Evolutionary conservation across 2,888 invertebrate genomes (phyloP).

Genomic region (Alentia gelatinosa): DNA sequence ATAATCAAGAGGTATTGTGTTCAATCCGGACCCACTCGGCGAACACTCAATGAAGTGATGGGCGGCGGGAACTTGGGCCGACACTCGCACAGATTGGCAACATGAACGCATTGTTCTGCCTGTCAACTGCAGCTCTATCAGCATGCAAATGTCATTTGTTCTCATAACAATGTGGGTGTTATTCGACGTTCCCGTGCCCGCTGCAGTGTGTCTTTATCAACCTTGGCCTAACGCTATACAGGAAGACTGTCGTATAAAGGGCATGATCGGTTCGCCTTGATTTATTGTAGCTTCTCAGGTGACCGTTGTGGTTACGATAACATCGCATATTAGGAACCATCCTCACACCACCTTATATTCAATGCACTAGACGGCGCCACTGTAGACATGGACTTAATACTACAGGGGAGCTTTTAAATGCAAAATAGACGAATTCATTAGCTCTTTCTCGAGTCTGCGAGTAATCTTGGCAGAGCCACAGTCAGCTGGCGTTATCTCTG

Average conservation of each 20-base stretch:
- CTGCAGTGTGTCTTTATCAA: neutral
- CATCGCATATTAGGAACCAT: neutral
- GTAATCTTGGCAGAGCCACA: no score
- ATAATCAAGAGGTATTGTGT: conserved; percentile 19
- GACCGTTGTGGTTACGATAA: neutral
- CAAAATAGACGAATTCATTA: no score
- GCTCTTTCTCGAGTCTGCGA: no score
- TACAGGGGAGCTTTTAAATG: no score
- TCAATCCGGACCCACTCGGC: neutral
- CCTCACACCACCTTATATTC: neutral
- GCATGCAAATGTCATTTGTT: conserved; percentile 30
- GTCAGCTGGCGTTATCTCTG: neutral
- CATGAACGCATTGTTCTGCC: neutral
- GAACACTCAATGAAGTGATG: neutral
- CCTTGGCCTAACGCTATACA: neutral
- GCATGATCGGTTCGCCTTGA: neutral
- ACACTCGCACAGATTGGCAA: neutral
- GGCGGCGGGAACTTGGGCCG: neutral
- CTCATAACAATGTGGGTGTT: conserved; percentile 25
- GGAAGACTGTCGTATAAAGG: neutral
- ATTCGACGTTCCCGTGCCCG: neutral
- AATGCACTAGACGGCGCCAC: no score
- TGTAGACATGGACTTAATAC: no score
- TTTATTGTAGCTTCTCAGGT: neutral
- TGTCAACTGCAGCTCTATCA: neutral